phyloP scores from a whole-genome alignment of 2,113 vertebrate species.

The Myocastor coypus region DNA sequence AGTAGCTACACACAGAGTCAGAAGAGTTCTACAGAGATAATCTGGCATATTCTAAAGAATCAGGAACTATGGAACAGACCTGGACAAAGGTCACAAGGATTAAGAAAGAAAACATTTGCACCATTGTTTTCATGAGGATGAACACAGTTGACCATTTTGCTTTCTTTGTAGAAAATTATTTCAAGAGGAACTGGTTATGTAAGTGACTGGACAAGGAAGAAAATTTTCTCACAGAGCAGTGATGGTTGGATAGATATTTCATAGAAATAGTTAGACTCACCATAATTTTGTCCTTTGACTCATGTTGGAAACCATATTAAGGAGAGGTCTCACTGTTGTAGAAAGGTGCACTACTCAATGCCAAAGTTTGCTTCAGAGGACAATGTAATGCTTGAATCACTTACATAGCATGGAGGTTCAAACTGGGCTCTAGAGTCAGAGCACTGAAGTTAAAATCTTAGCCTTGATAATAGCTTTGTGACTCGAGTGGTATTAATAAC shows the following conservation, averaged over 20 bases:
- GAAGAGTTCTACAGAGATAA: conserved; percentile 4
- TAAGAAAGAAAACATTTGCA: conserved; percentile 1
- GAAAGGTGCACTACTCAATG: neutral
- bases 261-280: neutral
- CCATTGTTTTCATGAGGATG: neutral
- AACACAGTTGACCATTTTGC: neutral
- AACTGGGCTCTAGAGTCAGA: neutral
- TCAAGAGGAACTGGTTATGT: neutral
- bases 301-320: neutral
- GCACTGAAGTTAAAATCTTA: neutral
- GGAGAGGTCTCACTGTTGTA: neutral
- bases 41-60: neutral
- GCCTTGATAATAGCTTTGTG: neutral
- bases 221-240: neutral
- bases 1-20: neutral
- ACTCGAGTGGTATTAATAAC: neutral
- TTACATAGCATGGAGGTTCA: neutral
- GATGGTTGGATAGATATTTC: neutral
- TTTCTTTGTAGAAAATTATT: conserved; percentile 35
- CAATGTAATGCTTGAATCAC: neutral
- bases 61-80: neutral
- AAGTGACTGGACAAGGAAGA: neutral
- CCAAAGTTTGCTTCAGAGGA: neutral
- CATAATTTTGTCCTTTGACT: neutral
- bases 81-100: neutral